A percentile compares a stretch with the other conserved stretches of the same genome.
phyloP scores from a whole-genome alignment of 2,888 invertebrate genomes.

The Steromphala cineraria region DNA sequence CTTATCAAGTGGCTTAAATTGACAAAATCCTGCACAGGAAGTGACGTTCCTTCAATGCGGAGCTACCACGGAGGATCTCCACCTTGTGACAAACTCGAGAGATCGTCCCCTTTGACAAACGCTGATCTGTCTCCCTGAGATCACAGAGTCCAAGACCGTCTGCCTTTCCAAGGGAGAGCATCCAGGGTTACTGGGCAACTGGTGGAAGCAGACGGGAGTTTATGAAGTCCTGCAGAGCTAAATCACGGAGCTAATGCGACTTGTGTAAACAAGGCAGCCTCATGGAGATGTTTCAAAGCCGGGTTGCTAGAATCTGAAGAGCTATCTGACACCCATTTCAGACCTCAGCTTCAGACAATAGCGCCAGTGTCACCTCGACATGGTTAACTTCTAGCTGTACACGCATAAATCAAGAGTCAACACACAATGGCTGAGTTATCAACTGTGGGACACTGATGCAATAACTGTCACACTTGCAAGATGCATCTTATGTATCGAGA shows the following conservation, averaged over 20 bases:
- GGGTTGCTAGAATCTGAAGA: background rate
- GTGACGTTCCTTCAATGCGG: background rate
- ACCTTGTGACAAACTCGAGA: background rate
- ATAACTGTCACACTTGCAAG: too few species aligned
- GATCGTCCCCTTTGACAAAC: too few species aligned
- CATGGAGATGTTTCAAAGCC: background rate
- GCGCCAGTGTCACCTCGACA: background rate
- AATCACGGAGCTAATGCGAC: constrained; percentile 3
- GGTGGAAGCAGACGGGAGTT: background rate
- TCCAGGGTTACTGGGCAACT: constrained; percentile 9
- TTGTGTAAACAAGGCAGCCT: background rate
- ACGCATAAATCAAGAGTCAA: background rate
- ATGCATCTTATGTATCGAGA: too few species aligned
- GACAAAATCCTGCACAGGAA: background rate
- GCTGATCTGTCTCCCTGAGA: too few species aligned
- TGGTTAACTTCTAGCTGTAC: background rate
- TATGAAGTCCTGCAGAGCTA: constrained; percentile 3
- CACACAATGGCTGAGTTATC: too few species aligned
- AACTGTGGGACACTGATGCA: too few species aligned
- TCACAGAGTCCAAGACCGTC: background rate
- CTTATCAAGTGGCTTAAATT: too few species aligned
- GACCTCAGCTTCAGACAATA: background rate
- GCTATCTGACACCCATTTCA: constrained; percentile 13
- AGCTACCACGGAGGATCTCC: background rate
- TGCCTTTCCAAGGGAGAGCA: constrained; percentile 6